These are phyloP conservation scores for Amphilophus citrinellus DNA, from an alignment of 2,113 vertebrate species.

Conservation along the genomic window DNA sequence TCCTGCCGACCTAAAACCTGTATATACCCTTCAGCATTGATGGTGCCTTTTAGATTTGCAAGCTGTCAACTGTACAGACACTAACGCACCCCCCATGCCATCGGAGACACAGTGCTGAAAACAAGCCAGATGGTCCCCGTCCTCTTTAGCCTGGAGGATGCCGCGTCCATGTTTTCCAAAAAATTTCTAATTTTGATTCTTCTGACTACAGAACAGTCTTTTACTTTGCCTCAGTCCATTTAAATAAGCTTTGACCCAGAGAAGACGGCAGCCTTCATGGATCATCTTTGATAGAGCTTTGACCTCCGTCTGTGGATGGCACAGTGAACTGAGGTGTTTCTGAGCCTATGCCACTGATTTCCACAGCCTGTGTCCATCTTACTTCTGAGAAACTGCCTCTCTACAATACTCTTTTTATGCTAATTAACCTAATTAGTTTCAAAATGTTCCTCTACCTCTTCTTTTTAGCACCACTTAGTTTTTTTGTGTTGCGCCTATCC, in stretches of 20 bases:
- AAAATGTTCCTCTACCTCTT: too few species aligned
- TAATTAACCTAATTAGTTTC: too few species aligned
- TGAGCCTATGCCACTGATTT: too few species aligned
- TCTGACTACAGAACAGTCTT: not conserved
- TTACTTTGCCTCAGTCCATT: not conserved
- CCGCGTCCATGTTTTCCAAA: not conserved
- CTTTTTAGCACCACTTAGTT: too few species aligned
- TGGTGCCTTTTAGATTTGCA: not conserved
- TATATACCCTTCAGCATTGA: not conserved
- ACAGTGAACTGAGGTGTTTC: not conserved
- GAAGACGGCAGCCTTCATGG: not conserved
- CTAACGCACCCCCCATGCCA: too few species aligned
- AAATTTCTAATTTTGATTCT: not conserved
- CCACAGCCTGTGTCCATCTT: not conserved
- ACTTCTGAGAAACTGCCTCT: too few species aligned
- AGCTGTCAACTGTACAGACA: too few species aligned
- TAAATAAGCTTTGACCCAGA: not conserved
- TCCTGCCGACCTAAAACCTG: not conserved
- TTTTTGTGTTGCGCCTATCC: too few species aligned
- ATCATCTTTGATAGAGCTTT: not conserved
- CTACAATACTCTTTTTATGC: too few species aligned
- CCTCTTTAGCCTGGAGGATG: too few species aligned
- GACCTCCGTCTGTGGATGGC: not conserved
- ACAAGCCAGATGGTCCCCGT: not conserved
- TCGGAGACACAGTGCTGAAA: too few species aligned